Percentiles rank a stretch among this genome's conserved stretches.
Evolutionary conservation across 2,888 invertebrate species (phyloP).

Genomic region (Platypus cylindrus): DNA sequence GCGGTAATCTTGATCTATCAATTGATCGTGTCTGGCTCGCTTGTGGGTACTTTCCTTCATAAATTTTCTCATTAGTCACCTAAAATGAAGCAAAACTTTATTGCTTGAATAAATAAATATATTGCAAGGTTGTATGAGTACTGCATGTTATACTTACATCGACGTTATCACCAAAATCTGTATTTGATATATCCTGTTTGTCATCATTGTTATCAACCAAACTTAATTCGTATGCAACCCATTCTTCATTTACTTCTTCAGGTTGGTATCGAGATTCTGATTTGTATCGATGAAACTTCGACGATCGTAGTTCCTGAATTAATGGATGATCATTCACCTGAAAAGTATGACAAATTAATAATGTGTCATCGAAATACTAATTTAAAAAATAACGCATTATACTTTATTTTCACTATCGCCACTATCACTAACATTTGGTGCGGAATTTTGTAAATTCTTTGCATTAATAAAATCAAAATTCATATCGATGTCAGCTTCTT

Average conservation of each 20-base stretch:
- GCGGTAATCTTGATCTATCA: slow-evolving; percentile 40
- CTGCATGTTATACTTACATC: no score
- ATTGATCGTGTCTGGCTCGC: slow-evolving; percentile 40
- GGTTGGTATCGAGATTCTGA: no score
- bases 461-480: slow-evolving; percentile 58
- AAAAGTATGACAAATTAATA: slow-evolving; percentile 1
- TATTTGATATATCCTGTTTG: no score
- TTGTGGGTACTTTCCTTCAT: slow-evolving; percentile 30
- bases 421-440: slow-evolving; percentile 36
- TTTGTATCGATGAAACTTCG: no score
- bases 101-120: no score
- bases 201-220: no score
- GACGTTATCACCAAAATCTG: no score
- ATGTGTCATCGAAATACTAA: neutral
- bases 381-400: neutral
- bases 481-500: slow-evolving; percentile 39
- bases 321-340: slow-evolving; percentile 8
- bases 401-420: slow-evolving; percentile 11
- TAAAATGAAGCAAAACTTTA: slow-evolving; percentile 19
- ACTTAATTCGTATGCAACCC: no score
- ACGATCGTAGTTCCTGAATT: slow-evolving; percentile 22
- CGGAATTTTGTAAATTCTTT: slow-evolving; percentile 47
- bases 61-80: slow-evolving; percentile 28
- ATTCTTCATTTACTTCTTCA: no score
- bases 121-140: no score